Base-by-base conservation (phyloP, 2,888 invertebrate species). In the Ditylenchus weischeri region DNA sequence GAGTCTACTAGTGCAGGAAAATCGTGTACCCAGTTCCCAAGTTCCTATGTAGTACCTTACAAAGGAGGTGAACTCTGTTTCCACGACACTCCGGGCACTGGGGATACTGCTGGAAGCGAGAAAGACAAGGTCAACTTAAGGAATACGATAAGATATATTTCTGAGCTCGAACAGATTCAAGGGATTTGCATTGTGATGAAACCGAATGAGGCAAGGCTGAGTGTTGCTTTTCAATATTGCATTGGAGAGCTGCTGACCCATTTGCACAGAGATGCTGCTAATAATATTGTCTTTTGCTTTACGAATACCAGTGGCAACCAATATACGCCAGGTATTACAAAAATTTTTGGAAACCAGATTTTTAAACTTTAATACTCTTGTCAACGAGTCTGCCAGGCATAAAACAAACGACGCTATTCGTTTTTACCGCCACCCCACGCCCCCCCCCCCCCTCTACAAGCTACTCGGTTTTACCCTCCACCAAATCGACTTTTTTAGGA, bases 21-120 rank as follows among this genome's bases (percentile, higher is more conserved):
- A 59, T 62, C 35, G 11, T 47, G 11, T 29, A 29, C 29, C 29
- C 29, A 29, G 29, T 29, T 29, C 29, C 29, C 29, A 29, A 29
- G 5, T 29, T 29, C 29, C 29, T 29, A 29, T 29, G 29, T 29
- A 29, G 29, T 29, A 29, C 29, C 29, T 29, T 29, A 47, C 68
- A 8, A 68, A 59, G 61, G 23, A n/a, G 21, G 38, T 15, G 19
- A 47, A 54, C 10, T 57, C 23, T 64, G 72, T 0, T 58, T 77
- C 43, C 73, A 78, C 57, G 78, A 78, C 64, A 78, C 76, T 11
- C 78, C 78, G 10, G 78, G 78, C 15, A 68, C 78, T 18, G 76
- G 75, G 15, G 78, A 78, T 64, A 69, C 70, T 7, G 35, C 68
- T 1, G 78, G 78, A 8, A 19, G 69, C 13, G 73, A 72, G 13